phyloP scores from a whole-genome alignment of 2,797 vertebrate species.

The Leucoraja ocellata region DNA sequence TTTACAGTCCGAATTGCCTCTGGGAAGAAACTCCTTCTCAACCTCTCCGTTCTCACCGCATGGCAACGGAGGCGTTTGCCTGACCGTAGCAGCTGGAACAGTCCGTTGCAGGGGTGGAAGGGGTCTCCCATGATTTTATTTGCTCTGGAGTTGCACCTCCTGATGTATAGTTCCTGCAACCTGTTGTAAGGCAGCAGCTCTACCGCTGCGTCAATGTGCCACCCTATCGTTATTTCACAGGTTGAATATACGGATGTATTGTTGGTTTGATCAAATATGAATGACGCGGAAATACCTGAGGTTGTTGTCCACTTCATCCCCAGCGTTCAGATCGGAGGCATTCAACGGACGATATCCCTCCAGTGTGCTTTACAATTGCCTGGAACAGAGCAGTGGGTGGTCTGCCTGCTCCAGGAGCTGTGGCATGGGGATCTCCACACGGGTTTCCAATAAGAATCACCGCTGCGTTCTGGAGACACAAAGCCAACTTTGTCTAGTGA shows the following conservation, averaged over 20 bases:
- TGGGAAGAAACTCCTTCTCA: too few species aligned
- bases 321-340: constrained; percentile 29
- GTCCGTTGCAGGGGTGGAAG: too few species aligned
- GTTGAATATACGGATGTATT: neutral
- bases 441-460: constrained; percentile 79
- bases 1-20: too few species aligned
- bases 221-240: neutral
- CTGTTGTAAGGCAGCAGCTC: too few species aligned
- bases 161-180: too few species aligned
- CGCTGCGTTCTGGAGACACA: constrained; percentile 77
- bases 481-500: constrained; percentile 65
- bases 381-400: constrained; percentile 75
- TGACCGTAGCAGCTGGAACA: too few species aligned
- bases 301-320: neutral
- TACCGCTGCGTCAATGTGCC: too few species aligned
- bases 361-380: constrained; percentile 46
- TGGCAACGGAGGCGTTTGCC: too few species aligned
- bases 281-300: neutral
- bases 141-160: too few species aligned
- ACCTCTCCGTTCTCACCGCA: too few species aligned
- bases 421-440: constrained; percentile 73
- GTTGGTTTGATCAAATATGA: constrained; percentile 43
- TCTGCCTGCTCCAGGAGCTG: constrained; percentile 79
- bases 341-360: constrained; percentile 2
- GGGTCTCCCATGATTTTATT: too few species aligned